Conservation (phyloP, 1,140 invertebrate genomes). For the Drosophila littoralis region DNA sequence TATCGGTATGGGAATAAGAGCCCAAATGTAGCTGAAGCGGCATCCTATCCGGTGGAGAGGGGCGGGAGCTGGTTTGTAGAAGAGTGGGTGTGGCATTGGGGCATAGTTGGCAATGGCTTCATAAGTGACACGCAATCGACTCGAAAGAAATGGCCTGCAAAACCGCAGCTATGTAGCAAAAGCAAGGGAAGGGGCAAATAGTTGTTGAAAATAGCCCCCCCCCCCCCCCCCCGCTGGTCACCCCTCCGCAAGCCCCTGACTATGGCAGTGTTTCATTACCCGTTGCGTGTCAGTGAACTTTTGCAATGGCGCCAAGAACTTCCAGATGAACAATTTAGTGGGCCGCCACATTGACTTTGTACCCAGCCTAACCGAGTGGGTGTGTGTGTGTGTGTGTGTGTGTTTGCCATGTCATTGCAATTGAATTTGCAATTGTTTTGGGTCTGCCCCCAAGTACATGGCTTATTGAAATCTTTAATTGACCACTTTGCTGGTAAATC, state of each 20-base stretch:
- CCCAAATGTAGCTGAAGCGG: neutral
- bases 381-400: neutral
- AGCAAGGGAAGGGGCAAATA: slow-evolving; percentile 6
- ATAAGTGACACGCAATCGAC: slow-evolving; percentile 49
- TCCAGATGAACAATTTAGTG: slow-evolving; percentile 31
- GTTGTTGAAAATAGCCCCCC: slow-evolving; percentile 15
- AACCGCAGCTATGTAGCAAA: slow-evolving; percentile 20
- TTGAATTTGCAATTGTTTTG: slow-evolving; percentile 6
- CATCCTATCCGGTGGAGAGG: no score
- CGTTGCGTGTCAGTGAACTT: slow-evolving; percentile 52
- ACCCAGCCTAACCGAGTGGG: neutral
- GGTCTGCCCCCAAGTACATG: neutral
- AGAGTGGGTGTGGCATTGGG: neutral
- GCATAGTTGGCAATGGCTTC: slow-evolving; percentile 21
- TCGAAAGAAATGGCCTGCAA: slow-evolving; percentile 30
- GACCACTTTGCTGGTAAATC: slow-evolving; percentile 8
- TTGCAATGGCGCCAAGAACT: slow-evolving; percentile 35
- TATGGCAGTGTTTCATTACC: neutral
- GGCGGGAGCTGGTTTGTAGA: neutral
- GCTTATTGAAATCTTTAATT: slow-evolving; percentile 31
- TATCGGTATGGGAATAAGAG: slow-evolving; percentile 3
- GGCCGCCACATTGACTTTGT: neutral
- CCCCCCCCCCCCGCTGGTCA: neutral
- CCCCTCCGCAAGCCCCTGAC: neutral
- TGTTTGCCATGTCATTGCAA: slow-evolving; percentile 1